A percentile compares a stretch with the other conserved stretches of the same genome.
These are phyloP conservation scores for Mohoua ochrocephala DNA, from an alignment of 2,113 vertebrate species.

Conservation along the genomic window DNA sequence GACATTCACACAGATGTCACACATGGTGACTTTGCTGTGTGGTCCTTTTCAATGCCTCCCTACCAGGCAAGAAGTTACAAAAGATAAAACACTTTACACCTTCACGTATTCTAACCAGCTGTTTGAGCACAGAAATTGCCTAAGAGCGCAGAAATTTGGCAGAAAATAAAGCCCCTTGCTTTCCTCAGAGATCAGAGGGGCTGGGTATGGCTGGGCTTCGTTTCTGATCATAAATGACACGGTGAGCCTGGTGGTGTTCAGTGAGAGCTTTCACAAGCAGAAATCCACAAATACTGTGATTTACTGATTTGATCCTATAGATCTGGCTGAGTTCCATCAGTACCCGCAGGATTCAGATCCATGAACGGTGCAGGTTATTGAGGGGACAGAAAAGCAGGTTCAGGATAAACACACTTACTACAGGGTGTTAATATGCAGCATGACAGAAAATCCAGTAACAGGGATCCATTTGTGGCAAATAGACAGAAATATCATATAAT, in stretches of 20 bases:
- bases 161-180: background rate
- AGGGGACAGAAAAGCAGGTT: background rate
- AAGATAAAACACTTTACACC: background rate
- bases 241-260: background rate
- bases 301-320: rapidly evolving
- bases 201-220: background rate
- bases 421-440: background rate
- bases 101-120: background rate
- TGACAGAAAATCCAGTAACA: background rate
- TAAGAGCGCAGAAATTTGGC: background rate
- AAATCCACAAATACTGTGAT: background rate
- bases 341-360: background rate
- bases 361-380: background rate
- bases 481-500: background rate
- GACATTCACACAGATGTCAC: background rate
- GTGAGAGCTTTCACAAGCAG: background rate
- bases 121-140: no score
- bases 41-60: background rate
- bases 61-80: background rate
- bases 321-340: background rate
- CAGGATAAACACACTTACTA: background rate
- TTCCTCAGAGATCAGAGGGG: background rate
- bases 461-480: background rate
- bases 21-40: background rate
- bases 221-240: background rate